phyloP scores from a whole-genome alignment of 2,888 invertebrate species.

The Cerastis leucographa region DNA sequence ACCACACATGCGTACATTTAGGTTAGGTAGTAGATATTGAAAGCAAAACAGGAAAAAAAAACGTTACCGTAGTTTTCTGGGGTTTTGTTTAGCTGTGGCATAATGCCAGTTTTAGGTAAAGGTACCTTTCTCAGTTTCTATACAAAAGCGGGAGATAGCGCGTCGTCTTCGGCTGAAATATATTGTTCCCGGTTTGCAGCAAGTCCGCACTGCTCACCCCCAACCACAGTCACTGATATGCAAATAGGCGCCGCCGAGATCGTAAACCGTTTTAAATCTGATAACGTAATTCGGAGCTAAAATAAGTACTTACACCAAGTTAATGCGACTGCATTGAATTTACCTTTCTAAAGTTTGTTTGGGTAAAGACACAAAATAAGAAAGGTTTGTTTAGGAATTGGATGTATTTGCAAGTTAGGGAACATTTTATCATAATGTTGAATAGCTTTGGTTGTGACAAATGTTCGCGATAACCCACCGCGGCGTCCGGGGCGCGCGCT shows the following conservation, averaged over 20 bases:
- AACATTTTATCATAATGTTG: constrained; percentile 73
- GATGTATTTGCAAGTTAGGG: constrained; percentile 65
- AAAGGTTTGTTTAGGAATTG: constrained; percentile 52
- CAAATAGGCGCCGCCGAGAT: constrained; percentile 85
- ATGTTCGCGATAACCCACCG: constrained; percentile 77
- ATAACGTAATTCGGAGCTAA: constrained; percentile 84
- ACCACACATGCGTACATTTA: constrained; percentile 3
- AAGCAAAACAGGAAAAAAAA: constrained; percentile 16
- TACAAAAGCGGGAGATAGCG: constrained; percentile 84
- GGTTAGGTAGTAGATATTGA: neutral
- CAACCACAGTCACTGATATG: constrained; percentile 84
- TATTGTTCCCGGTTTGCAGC: constrained; percentile 82
- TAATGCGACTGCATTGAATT: constrained; percentile 67
- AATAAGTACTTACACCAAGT: constrained; percentile 71
- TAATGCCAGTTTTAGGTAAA: constrained; percentile 75
- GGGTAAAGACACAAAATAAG: constrained; percentile 40
- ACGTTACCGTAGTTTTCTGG: neutral
- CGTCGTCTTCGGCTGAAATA: constrained; percentile 84
- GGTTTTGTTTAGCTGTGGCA: constrained; percentile 69
- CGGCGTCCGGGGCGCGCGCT: constrained; percentile 65
- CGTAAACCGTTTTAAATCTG: constrained; percentile 88
- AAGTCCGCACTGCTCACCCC: constrained; percentile 75
- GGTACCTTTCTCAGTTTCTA: constrained; percentile 76
- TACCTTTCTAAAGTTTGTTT: constrained; percentile 59
- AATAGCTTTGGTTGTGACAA: constrained; percentile 76